Base-by-base conservation (phyloP, 2,113 vertebrate genomes). In the Suncus etruscus region DNA sequence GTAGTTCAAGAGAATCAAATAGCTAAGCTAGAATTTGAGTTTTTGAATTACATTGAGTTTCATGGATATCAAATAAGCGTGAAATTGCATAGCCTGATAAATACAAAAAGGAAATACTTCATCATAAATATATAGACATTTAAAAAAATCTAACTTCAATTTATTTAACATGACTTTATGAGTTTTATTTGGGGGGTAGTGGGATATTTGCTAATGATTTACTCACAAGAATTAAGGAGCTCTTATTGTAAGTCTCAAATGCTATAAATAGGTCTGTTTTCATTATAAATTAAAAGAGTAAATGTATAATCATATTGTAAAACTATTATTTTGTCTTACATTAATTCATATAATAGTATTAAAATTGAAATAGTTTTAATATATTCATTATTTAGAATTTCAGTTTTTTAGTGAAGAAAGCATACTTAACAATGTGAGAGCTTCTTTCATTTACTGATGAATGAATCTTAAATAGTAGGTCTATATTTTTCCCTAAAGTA, bases 381-480 rank as follows among this genome's bases (percentile, higher is more conserved):
- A 79, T 66, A 83, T 91, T 94, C 93, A 94, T 94, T 97, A 96
- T 97, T 97, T 97, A 98, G 97, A 97, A 97, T 97, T 98, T 97
- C 95, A 96, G 39, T 92, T 90, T 50, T 83, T 89, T 95, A 96
- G 98, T 96, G 97, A 90, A 96, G 86, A 97, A 97, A 69, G 78
- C 97, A 78, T 92, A 98, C 98, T 98, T 91, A 98, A 98, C 97
- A 97, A 96, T 97, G 81, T 87, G 95, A 89, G 97, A 97, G 90
- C 96, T 75, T 68, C 45, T 92, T 89, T 96, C 96, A 85, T 95
- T 86, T 98, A 96, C 96, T 98, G 97, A 96, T 97, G 96, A 45
- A 85, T 95, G 58, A 97, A 96, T 98, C 97, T 95, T 20, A 58
- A 58, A 11, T 97, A 97, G 24, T 94, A 97, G 92, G 48, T 94